Percentiles rank a stretch among this genome's conserved stretches.
Conservation (phyloP, 37 sponge, comb jelly and placozoan species). For the Theonella swinhoei region DNA sequence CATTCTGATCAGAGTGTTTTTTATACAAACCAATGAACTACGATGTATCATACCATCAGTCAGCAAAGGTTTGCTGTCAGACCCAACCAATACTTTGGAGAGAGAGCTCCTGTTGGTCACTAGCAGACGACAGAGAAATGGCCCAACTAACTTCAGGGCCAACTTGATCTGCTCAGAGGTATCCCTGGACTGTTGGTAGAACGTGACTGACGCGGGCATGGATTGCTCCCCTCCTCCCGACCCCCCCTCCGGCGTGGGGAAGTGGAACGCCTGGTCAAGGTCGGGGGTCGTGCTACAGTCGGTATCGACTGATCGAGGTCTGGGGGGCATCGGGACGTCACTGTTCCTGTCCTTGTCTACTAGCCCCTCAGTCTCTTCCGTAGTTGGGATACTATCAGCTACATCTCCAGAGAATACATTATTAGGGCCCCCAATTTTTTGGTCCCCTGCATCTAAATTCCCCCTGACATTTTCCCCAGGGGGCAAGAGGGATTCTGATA, state of each 20-base stretch:
- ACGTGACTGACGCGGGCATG: background rate
- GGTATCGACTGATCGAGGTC: background rate
- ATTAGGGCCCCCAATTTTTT: background rate
- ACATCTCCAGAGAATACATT: background rate
- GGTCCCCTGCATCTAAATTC: background rate
- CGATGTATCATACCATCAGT: slow-evolving; percentile 77
- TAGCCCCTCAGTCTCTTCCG: background rate
- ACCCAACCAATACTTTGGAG: slow-evolving; percentile 42
- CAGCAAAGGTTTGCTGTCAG: slow-evolving; percentile 47
- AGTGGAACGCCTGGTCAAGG: background rate
- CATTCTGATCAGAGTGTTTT: too few relatives aligned
- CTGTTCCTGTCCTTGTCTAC: background rate
- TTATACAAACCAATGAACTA: too few relatives aligned
- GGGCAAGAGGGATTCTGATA: background rate
- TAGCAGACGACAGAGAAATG: slow-evolving; percentile 56
- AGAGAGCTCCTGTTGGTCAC: slow-evolving; percentile 32
- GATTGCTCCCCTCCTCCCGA: background rate
- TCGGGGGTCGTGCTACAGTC: background rate
- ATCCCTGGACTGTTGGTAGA: slow-evolving; percentile 26
- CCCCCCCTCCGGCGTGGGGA: background rate
- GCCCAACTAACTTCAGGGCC: slow-evolving; percentile 41
- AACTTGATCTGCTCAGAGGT: slow-evolving; percentile 67
- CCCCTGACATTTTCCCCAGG: background rate
- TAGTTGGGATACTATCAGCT: background rate
- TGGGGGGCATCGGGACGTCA: too few relatives aligned